Evolutionary conservation across 1,140 invertebrate species (phyloP), one percentile per base, ranked within the genome.

Genomic region (Dryas iulia): DNA sequence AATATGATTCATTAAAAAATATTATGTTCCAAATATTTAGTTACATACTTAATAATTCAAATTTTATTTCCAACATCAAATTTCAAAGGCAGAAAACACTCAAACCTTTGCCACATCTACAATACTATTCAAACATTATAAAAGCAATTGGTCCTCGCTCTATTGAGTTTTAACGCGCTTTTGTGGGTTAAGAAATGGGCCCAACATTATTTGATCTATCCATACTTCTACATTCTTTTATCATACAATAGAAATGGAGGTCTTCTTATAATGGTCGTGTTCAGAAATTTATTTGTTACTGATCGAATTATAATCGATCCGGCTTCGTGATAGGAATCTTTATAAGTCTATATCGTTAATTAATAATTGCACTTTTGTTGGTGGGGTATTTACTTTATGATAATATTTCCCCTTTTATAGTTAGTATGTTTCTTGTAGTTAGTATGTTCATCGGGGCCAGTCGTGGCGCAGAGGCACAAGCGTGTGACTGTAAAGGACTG

Each of bases 161-260:
- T 89, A 89, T 86, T 85, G 83, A 86, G 83, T 81, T 89, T 87
- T 89, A 89, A 87, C 79, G 82, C 82, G 77, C 78, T 81, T 84
- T 87, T 85, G 86, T 86, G 84, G 86, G 86, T 83, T 86, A 82
- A 82, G 69, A 82, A 83, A 86, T 76, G 72, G 74, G 78, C 39
- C 86, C 83, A 87, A 7, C 59, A n/a, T 81, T 82, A 66, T 62
- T 58, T 63, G 84, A 79, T 52, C 83, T 64, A 1, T 47, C 23
- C 60, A 39, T 35, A n/a, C 57, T 54, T 26, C 58, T 59, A 25
- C 39, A 8, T 39, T 35, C 64, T 79, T 75, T 78, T 52, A 76
- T n/a, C 58, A 31, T 75, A 78, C 76, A 82, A 81, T 79, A 76
- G 69, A 26, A 35, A 18, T 2, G 69, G n/a, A 52, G 81, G 25